Conservation (phyloP, 2,888 invertebrate species). For the Scrobipalpa costella region DNA sequence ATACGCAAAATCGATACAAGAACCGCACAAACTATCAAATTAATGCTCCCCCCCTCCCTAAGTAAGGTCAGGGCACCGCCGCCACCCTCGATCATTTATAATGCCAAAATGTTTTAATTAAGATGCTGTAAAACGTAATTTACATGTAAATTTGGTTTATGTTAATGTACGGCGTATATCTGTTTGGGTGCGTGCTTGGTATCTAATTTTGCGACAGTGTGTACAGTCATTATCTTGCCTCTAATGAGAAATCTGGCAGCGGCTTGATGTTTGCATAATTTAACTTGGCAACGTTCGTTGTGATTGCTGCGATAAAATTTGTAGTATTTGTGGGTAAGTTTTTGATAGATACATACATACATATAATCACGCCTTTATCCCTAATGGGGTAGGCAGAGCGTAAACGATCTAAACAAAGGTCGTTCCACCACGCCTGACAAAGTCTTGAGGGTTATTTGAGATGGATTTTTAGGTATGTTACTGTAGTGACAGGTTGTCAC, state of each 20-base stretch:
- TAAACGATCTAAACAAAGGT: too few species aligned
- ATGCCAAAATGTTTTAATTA: constrained; percentile 83
- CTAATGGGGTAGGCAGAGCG: too few species aligned
- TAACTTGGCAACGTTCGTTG: constrained; percentile 76
- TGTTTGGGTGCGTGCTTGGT: constrained; percentile 81
- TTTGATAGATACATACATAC: too few species aligned
- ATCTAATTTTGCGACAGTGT: constrained; percentile 82
- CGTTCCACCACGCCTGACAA: too few species aligned
- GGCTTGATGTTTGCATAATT: constrained; percentile 81
- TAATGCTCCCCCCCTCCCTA: constrained; percentile 49
- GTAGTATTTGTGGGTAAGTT: not conserved
- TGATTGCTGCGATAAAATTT: constrained; percentile 78
- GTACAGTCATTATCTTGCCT: constrained; percentile 80
- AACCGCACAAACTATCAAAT: constrained; percentile 65
- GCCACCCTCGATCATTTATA: constrained; percentile 79
- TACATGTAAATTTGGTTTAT: constrained; percentile 83
- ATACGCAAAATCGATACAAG: constrained; percentile 22
- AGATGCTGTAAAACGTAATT: constrained; percentile 83
- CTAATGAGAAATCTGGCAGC: constrained; percentile 82
- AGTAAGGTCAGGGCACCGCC: constrained; percentile 64
- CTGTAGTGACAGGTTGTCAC: too few species aligned
- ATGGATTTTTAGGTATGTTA: too few species aligned
- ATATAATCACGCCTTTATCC: too few species aligned
- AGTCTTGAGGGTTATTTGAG: too few species aligned
- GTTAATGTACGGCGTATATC: constrained; percentile 81